Percentiles rank a stretch among this genome's conserved stretches.
Evolutionary conservation across 2,888 invertebrate species (phyloP).

Genomic region (Tanypteryx hageni): DNA sequence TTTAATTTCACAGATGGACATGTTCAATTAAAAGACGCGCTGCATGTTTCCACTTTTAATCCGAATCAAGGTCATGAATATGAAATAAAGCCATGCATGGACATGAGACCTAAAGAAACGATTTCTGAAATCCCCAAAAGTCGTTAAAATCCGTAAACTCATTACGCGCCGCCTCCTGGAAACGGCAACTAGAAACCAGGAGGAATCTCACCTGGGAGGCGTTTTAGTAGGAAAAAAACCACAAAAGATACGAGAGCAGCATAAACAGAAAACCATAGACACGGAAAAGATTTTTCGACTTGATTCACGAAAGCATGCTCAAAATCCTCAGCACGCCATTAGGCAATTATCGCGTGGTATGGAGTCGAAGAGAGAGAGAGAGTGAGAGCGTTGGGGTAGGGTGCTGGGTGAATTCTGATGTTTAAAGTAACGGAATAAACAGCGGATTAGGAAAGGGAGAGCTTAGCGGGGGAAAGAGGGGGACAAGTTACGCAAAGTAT

Average conservation of each 20-base stretch:
- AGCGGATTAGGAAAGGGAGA: background rate
- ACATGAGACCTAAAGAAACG: too few species aligned
- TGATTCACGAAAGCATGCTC: slow-evolving; percentile 4
- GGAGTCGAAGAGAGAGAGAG: background rate
- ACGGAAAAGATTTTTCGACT: slow-evolving; percentile 26
- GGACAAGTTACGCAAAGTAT: too few species aligned
- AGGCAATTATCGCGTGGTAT: slow-evolving; percentile 42
- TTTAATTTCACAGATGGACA: too few species aligned
- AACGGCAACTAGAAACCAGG: background rate
- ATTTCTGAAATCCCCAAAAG: background rate
- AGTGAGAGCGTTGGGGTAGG: background rate
- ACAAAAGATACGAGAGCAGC: background rate
- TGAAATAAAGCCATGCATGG: too few species aligned
- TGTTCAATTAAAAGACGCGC: too few species aligned
- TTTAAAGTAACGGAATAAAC: slow-evolving; percentile 42
- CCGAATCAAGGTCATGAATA: too few species aligned
- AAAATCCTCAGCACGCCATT: slow-evolving; percentile 30
- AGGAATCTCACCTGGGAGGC: background rate
- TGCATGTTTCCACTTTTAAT: too few species aligned
- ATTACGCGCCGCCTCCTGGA: background rate
- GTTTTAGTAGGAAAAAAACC: background rate
- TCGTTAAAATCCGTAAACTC: background rate
- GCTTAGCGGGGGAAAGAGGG: too few species aligned
- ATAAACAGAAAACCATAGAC: background rate
- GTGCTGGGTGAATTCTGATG: background rate